Evolutionary conservation across 2,888 invertebrate genomes (phyloP).

Genomic region (Epirrhoe tristata): DNA sequence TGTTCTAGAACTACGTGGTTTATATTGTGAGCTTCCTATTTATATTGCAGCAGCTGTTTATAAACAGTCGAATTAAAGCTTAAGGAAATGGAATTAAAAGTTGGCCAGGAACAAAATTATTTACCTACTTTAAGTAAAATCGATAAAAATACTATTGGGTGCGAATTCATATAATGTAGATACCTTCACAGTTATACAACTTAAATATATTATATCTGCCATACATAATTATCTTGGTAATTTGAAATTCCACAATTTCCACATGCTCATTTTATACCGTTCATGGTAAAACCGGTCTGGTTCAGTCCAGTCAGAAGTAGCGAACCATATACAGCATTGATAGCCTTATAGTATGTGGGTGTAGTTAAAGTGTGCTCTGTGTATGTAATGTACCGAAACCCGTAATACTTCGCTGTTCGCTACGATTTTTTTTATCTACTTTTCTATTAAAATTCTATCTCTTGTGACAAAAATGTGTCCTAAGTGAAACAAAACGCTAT

Average conservation of each 20-base stretch:
- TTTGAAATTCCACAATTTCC: slow-evolving; percentile 31
- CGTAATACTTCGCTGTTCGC: slow-evolving; percentile 23
- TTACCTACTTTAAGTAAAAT: not conserved
- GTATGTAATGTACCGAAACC: slow-evolving; percentile 8
- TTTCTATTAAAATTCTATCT: slow-evolving; percentile 59
- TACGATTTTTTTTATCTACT: no score
- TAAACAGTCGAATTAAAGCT: not conserved
- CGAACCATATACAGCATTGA: slow-evolving; percentile 42
- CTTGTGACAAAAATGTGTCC: slow-evolving; percentile 73
- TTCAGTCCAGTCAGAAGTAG: slow-evolving; percentile 25
- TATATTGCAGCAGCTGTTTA: not conserved
- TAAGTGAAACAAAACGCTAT: slow-evolving; percentile 63
- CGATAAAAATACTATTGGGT: not conserved
- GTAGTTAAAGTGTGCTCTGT: slow-evolving; percentile 29
- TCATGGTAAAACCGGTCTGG: slow-evolving; percentile 40
- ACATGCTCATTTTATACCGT: slow-evolving; percentile 35
- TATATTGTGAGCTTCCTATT: slow-evolving; percentile 46
- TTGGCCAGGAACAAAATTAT: no score
- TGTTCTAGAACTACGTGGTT: slow-evolving; percentile 53
- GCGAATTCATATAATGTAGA: not conserved
- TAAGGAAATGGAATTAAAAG: not conserved
- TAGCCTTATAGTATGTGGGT: slow-evolving; percentile 47
- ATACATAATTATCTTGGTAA: slow-evolving; percentile 17
- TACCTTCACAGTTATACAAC: not conserved
- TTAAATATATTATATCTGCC: not conserved